Base-by-base conservation (phyloP, 2,113 vertebrate species). In the Etia nguti region DNA sequence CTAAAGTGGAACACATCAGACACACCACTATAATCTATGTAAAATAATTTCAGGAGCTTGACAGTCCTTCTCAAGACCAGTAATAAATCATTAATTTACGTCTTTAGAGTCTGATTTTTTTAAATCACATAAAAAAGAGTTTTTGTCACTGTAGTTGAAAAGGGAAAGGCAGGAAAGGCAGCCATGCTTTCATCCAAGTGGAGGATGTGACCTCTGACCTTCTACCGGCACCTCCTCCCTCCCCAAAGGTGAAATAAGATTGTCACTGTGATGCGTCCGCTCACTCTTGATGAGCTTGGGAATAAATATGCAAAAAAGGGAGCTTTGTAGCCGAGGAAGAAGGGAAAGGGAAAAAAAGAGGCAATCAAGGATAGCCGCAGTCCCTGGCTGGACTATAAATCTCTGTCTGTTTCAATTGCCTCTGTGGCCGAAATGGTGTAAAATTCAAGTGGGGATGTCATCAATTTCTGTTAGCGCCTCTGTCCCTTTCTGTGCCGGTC, bases 391-490 rank as follows among this genome's bases (percentile, higher is more conserved):
- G 97, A 98, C 98, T 96, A 99, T 99, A 99, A 99, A 99, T 99
- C 98, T 99, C 97, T 99, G 98, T 99, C 98, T 98, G 97, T 98
- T 99, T 99, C 98, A 99, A 99, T 99, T 95, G 97, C 87, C 90
- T 96, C 97, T 96, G 97, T 96, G 97, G 97, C 97, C 97, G 97
- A 98, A 98, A 98, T 96, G 96, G 97, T 98, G 98, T 98, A 98
- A 98, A 98, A 99, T 97, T 98, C 96, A 89, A 97, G 97, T 94
- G 79, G 97, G 98, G 98, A 98, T 99, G 97, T 98, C 98, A 99
- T 99, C 98, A 99, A 99, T 99, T 99, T 98, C 97, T 98, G 97
- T 99, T 99, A 99, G 98, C 97, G 97, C 97, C 97, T 98, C 97
- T 97, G 98, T 98, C 98, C 97, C 97, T 98, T 96, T 97, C 96